Evolutionary conservation across 2,113 vertebrate species (phyloP), one percentile per base, ranked within the genome.

Genomic region (Syrmaticus mikado): DNA sequence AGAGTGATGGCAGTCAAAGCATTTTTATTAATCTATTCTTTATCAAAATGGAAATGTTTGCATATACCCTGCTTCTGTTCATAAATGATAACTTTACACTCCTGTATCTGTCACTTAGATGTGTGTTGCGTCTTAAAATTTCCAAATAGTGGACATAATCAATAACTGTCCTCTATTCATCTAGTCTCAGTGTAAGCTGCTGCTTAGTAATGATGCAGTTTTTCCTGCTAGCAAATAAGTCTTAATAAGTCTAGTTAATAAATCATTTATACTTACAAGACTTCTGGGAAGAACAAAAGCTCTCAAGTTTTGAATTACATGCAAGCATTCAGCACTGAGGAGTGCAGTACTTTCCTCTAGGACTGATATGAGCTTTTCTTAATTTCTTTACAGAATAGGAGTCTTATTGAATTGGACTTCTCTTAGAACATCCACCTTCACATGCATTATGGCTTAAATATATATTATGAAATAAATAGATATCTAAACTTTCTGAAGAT

Each of bases 11-110:
- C 11, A 73, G 22, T 72, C 50, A 62, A 78, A 85, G 92, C 12
- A 48, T 68, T 89, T 94, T 72, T 82, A 85, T 89, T 89, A 64
- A 84, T 91, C 14, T 84, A 10, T 16, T 75, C 36, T 72, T 81
- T 17, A 89, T 70, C 24, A 82, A 89, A 95, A 93, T 34, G 28
- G 41, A 19, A 43, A 8, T 15, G 61, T 79, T 82, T 93, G 5
- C 40, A 68, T 48, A 17, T 71, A 72, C 4, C 57, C 36, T 83
- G 45, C 52, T 92, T 81, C 46, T 34, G 20, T 65, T 91, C n/a
- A 41, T 92, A 80, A 76, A 10, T 93, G 38, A 67, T 66, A 8
- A 28, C 52, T 73, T 68, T 40, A n/a, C 34, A 30, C 10, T 76
- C 34, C 53, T 77, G 24, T 50, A 28, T 34, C 30, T 86, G 38